Conservation (phyloP, 2,888 invertebrate species). For the Pomacea canaliculata region DNA sequence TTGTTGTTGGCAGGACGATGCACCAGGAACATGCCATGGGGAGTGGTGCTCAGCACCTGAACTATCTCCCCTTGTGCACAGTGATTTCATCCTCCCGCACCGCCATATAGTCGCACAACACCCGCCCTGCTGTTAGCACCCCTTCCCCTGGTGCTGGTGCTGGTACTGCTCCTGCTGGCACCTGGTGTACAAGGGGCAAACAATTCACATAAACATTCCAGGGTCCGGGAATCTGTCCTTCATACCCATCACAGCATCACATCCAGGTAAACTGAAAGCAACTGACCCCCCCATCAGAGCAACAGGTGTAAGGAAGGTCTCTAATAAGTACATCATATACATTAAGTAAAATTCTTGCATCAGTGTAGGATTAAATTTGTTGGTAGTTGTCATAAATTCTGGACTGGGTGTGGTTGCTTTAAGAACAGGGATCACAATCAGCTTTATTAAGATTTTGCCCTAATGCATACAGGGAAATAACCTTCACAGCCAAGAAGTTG, state of each 20-base stretch:
- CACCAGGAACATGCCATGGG: slow-evolving; percentile 65
- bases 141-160: slow-evolving; percentile 22
- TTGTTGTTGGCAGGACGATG: slow-evolving; percentile 62
- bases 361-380: no score
- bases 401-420: no score
- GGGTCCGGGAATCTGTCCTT: neutral
- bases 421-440: no score
- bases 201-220: neutral
- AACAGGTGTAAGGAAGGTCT: no score
- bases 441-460: no score
- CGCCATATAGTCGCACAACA: slow-evolving; percentile 68
- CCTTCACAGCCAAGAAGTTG: no score
- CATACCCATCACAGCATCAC: neutral
- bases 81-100: slow-evolving; percentile 70
- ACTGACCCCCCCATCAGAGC: no score
- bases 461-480: no score
- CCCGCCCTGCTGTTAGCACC: slow-evolving; percentile 50
- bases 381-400: no score
- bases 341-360: no score
- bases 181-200: neutral
- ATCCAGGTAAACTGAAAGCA: neutral
- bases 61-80: slow-evolving; percentile 68
- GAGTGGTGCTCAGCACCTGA: slow-evolving; percentile 67
- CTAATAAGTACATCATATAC: no score
- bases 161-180: slow-evolving; percentile 12